Base-by-base conservation (phyloP, 2,113 vertebrate genomes). In the Aphelocoma coerulescens region DNA sequence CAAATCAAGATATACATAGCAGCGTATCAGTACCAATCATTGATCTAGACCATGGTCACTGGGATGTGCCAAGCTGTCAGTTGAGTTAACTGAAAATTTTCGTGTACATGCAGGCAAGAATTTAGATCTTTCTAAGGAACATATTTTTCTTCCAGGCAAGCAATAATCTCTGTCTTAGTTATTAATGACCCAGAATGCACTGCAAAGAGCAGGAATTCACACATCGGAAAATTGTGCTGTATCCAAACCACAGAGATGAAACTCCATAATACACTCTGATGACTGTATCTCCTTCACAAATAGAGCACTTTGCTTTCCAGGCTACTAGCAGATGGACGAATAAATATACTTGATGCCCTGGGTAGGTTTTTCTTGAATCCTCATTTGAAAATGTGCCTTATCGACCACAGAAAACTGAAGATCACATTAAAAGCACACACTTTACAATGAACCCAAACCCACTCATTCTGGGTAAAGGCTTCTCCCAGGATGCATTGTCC, bases 111-210 rank as follows among this genome's bases (percentile, higher is more conserved):
- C 18, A 69, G 23, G 20, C 35, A 9, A 88, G 43, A 85, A 88
- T 67, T 90, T 27, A 93, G 27, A 69, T 57, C 46, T 51, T 91
- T 71, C 35, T 44, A 35, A 71, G 48, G 57, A 95, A 91, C 6
- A 18, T 35, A 51, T n/a, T 87, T 88, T 88, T 71, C 57, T 91
- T 78, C 44, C 44, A 74, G 35, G 55, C 21, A 81, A 48, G 46
- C 19, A 74, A 62, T 86, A 84, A 77, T 76, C 35, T 94, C 41
- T 94, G 30, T 65, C 58, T 74, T 63, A 75, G 51, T 46, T 89
- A 84, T 43, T 51, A 89, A 69, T 18, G 27, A 83, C 61, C 30
- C 55, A 84, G 67, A 83, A 90, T 15, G 28, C 51, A 69, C 12
- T 66, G 20, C 24, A 35, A 67, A 66, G 19, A 86, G 17, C 9